Evolutionary conservation across 1,140 invertebrate genomes (phyloP).

Genomic region (Trichomalopsis sarcophagae): DNA sequence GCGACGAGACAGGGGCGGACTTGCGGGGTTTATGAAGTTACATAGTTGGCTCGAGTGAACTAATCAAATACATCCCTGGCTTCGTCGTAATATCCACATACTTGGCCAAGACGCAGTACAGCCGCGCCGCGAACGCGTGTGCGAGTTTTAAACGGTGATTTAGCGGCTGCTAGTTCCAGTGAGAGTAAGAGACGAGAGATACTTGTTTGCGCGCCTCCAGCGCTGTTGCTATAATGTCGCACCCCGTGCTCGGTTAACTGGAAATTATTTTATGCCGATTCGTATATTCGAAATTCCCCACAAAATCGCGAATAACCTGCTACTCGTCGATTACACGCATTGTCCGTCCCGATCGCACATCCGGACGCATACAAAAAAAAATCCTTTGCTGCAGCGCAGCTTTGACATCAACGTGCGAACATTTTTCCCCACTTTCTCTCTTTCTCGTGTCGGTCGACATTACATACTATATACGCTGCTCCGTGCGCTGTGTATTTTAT

Average conservation of each 20-base stretch:
- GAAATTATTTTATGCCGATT: too few relatives aligned
- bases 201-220: too few relatives aligned
- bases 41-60: slow-evolving; percentile 39
- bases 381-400: background rate
- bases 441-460: background rate
- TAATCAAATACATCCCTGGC: slow-evolving; percentile 43
- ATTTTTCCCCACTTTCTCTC: background rate
- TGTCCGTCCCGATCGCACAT: too few relatives aligned
- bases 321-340: too few relatives aligned
- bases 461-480: background rate
- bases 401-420: background rate
- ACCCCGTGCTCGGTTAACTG: too few relatives aligned
- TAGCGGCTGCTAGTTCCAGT: background rate
- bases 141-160: background rate
- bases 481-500: background rate
- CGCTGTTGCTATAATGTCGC: too few relatives aligned
- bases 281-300: too few relatives aligned
- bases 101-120: background rate
- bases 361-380: background rate
- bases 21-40: slow-evolving; percentile 39
- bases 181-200: too few relatives aligned
- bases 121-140: background rate
- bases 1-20: background rate
- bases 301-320: too few relatives aligned
- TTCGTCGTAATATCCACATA: slow-evolving; percentile 27